Conservation (phyloP, 2,797 vertebrate species). For the Sebastolobus altivelis region DNA sequence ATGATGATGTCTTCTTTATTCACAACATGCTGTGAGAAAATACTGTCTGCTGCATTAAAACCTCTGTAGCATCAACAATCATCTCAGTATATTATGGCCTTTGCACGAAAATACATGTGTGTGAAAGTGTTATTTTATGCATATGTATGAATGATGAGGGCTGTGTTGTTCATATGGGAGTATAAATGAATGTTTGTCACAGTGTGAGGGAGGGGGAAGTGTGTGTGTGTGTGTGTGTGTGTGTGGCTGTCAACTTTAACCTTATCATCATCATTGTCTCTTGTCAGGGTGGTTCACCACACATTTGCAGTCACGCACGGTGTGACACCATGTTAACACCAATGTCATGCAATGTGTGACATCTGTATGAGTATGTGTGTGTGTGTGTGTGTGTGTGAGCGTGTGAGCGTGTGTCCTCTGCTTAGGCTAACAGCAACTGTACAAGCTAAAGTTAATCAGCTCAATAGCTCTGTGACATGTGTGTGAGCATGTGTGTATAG, state of each 20-base stretch:
- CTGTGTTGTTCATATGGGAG: background rate
- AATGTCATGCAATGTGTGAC: conserved; percentile 21
- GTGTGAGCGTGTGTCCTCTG: background rate
- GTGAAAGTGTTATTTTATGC: background rate
- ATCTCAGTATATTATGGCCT: background rate
- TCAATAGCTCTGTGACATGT: conserved; percentile 14
- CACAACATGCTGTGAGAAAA: conserved; percentile 12
- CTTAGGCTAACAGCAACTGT: conserved; percentile 23
- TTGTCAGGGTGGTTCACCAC: conserved; percentile 8
- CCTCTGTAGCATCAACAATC: conserved; percentile 3
- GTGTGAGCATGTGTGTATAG: background rate
- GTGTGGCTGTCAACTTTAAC: conserved; percentile 11
- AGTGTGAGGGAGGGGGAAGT: background rate
- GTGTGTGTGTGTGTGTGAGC: background rate
- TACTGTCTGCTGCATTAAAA: background rate
- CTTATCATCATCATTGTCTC: conserved; percentile 35
- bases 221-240: background rate
- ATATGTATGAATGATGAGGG: conserved; percentile 8
- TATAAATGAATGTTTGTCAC: background rate
- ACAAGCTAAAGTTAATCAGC: conserved; percentile 32
- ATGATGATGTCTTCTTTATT: background rate
- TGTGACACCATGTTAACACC: conserved; percentile 40
- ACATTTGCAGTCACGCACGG: background rate
- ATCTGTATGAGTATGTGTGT: background rate
- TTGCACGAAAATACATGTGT: background rate